These are phyloP conservation scores for Cariama cristata DNA, from an alignment of 2,113 vertebrate genomes.

Conservation along the genomic window DNA sequence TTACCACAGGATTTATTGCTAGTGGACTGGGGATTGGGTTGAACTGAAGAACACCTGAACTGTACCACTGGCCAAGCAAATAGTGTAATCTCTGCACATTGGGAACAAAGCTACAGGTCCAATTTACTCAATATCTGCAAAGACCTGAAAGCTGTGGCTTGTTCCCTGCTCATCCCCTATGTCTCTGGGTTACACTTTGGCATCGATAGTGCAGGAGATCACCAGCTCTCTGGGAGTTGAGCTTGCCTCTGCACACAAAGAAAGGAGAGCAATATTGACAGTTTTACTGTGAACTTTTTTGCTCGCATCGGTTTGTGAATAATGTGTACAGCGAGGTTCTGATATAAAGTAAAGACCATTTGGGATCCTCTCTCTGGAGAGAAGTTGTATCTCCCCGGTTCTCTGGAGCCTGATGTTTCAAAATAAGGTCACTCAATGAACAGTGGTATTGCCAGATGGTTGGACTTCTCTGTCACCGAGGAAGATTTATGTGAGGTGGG, in stretches of 20 bases:
- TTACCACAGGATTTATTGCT: neutral
- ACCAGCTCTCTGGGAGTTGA: neutral
- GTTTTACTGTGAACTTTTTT: neutral
- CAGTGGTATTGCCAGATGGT: neutral
- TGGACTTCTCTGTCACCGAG: neutral
- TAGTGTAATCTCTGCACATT: neutral
- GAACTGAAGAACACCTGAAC: neutral
- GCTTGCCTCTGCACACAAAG: neutral
- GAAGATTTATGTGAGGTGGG: neutral
- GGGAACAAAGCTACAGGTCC: neutral
- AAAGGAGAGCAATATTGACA: neutral
- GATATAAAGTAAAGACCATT: neutral
- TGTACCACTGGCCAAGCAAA: neutral
- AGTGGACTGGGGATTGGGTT: neutral
- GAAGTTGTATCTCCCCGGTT: neutral
- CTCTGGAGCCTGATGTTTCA: neutral
- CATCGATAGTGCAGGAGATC: neutral
- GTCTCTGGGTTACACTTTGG: neutral
- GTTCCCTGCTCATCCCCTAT: neutral
- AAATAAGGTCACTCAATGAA: neutral
- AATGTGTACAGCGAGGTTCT: neutral
- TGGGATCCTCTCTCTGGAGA: neutral
- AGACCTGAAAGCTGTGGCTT: neutral
- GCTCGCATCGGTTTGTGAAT: neutral
- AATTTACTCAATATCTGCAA: neutral